Conservation (phyloP, 2,797 vertebrate genomes). For the Liasis olivaceus region DNA sequence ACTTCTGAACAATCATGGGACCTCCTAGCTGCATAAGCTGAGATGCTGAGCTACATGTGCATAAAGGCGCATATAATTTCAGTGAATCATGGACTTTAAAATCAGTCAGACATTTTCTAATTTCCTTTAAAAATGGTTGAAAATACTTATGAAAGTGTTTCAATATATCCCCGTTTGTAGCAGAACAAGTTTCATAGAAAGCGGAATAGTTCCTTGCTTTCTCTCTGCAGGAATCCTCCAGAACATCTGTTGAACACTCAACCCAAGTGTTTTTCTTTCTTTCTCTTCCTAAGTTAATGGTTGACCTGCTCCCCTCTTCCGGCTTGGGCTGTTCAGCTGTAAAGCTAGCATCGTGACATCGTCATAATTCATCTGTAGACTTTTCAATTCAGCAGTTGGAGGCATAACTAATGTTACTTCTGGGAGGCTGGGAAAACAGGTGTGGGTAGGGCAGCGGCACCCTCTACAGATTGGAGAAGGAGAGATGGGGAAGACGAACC, state of each 20-base stretch:
- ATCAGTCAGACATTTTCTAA: slow-evolving; percentile 61
- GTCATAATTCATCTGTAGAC: slow-evolving; percentile 54
- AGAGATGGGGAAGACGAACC: neutral
- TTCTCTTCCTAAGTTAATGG: slow-evolving; percentile 57
- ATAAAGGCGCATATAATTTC: slow-evolving; percentile 57
- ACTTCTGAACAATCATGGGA: neutral
- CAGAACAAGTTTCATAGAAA: slow-evolving; percentile 59
- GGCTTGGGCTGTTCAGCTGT: slow-evolving; percentile 44
- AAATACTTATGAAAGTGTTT: slow-evolving; percentile 62
- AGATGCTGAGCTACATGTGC: slow-evolving; percentile 29
- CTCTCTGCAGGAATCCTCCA: slow-evolving; percentile 47
- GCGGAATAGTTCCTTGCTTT: slow-evolving; percentile 50
- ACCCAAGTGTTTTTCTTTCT: slow-evolving; percentile 26
- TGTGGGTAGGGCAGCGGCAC: slow-evolving; percentile 33
- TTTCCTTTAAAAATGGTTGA: slow-evolving; percentile 57
- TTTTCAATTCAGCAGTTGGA: slow-evolving; percentile 44
- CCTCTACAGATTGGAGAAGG: neutral
- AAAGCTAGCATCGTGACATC: slow-evolving; percentile 53
- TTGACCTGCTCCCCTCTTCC: slow-evolving; percentile 56
- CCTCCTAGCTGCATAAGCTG: slow-evolving; percentile 42
- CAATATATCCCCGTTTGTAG: slow-evolving; percentile 60
- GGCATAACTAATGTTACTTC: slow-evolving; percentile 23
- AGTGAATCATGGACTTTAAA: slow-evolving; percentile 44
- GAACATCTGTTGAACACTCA: slow-evolving; percentile 67
- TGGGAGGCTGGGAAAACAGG: slow-evolving; percentile 14